Base-by-base conservation (phyloP, 2,888 invertebrate species). In the Yponomeuta cagnagella region DNA sequence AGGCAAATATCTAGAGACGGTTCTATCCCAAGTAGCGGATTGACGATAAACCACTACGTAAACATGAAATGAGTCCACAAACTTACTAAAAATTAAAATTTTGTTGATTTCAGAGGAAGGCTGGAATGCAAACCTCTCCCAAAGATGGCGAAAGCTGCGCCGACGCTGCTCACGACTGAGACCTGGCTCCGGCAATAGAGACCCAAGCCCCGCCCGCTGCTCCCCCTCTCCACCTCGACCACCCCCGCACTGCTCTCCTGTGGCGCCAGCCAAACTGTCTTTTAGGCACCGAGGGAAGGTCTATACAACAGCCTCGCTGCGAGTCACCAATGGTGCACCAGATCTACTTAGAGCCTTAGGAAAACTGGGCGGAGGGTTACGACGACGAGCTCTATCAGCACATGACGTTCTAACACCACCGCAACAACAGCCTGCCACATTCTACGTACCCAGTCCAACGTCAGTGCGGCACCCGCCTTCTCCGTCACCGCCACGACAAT, bases 121-220 rank as follows among this genome's bases (percentile, higher is more conserved):
- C 79, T 95, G 95, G 95, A 95, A 95, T 83, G 95, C 95, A 75
- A 95, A 95, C 80, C 93, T 96, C 75, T 95, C 95, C 69, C 95
- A 96, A 84, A 93, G 95, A 89, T 96, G 96, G 96, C 92, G 95
- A 76, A 94, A 95, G 79, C 89, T 96, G 73, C 93, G 95, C 48
- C 93, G 95, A 72, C 93, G 95, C 76, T 96, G 95, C 83, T 94
- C 94, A 71, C 93, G 95, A 70, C 89, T 95, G 73, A 93, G 95
- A 76, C 95, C 95, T 77, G 93, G 94, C 43, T 93, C 94, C 10
- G 92, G 93, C 6, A 92, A 89, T 74, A 88, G 91, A 6, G 93
- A 93, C 73, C 88, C 90, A 33, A 93, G 93, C 74, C 93, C 93
- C 63, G 91, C 93, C 23, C 93, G 93, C 71, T 90, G 93, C 73